These are phyloP conservation scores for Periophthalmus modestus DNA, from an alignment of 2,113 vertebrate species.

Conservation along the genomic window DNA sequence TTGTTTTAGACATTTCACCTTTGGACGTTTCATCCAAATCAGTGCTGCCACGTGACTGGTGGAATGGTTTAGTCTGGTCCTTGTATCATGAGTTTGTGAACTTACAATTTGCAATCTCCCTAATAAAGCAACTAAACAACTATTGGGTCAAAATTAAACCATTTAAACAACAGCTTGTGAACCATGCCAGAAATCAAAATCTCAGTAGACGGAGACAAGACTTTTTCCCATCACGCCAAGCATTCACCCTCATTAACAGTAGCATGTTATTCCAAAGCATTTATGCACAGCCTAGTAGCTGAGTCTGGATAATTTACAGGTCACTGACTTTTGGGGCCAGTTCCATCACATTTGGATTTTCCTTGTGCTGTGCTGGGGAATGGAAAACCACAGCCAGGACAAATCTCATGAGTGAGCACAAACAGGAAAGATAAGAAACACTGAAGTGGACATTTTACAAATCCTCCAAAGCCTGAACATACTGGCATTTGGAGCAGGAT, in stretches of 20 bases:
- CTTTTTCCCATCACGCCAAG: background rate
- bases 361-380: background rate
- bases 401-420: background rate
- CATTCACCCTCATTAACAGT: background rate
- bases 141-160: no score
- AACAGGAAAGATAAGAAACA: constrained; percentile 11
- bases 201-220: background rate
- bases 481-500: constrained; percentile 30
- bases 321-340: constrained; percentile 33
- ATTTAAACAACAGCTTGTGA: no score
- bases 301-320: constrained; percentile 19
- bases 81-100: background rate
- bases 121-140: no score
- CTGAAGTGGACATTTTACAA: constrained; percentile 15
- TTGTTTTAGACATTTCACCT: no score
- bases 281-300: background rate
- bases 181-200: no score
- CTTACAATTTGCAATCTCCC: no score
- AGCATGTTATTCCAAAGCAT: background rate
- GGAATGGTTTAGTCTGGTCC: background rate
- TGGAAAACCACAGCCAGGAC: background rate
- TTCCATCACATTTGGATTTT: constrained; percentile 15
- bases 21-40: background rate
- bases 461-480: constrained; percentile 19
- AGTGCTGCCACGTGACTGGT: background rate